A percentile compares a stretch with the other conserved stretches of the same genome.
Conservation (phyloP, 2,113 vertebrate genomes). For the Oryzias celebensis region DNA sequence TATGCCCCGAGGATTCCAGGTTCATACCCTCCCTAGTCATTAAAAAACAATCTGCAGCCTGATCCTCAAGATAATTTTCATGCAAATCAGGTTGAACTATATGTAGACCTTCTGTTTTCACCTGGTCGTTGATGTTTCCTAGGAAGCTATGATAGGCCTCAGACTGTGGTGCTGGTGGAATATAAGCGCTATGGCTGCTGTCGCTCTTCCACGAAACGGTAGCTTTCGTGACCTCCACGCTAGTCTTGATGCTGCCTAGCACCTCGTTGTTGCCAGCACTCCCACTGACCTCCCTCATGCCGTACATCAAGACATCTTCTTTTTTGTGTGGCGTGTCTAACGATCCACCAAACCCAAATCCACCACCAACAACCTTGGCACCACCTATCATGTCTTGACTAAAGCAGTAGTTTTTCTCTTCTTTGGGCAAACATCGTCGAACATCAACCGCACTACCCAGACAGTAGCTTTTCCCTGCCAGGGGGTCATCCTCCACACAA, state of each 20-base stretch:
- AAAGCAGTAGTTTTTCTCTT: conserved; percentile 78
- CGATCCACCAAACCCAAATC: conserved; percentile 73
- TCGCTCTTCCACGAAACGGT: conserved; percentile 73
- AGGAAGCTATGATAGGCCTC: conserved; percentile 78
- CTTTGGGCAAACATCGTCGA: conserved; percentile 78
- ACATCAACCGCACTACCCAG: conserved; percentile 75
- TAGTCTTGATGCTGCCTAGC: conserved; percentile 65
- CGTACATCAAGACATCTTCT: conserved; percentile 79
- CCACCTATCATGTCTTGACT: conserved; percentile 68
- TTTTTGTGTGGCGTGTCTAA: conserved; percentile 74
- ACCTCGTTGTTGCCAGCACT: conserved; percentile 57
- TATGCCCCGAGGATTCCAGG: conserved; percentile 67
- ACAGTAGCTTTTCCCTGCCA: conserved; percentile 77
- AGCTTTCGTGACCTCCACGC: conserved; percentile 68
- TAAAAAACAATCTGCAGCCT: conserved; percentile 71
- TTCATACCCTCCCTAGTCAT: conserved; percentile 70
- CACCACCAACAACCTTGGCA: conserved; percentile 61
- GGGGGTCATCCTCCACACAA: conserved; percentile 75
- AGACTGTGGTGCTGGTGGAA: conserved; percentile 64
- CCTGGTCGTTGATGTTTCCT: conserved; percentile 69
- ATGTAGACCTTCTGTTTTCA: conserved; percentile 71
- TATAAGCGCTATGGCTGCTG: conserved; percentile 66
- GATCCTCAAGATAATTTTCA: conserved; percentile 75
- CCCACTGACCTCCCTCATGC: conserved; percentile 73
- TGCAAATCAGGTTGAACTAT: conserved; percentile 72